Evolutionary conservation across 2,797 vertebrate genomes (phyloP).

Genomic region (Gymnothorax javanicus): DNA sequence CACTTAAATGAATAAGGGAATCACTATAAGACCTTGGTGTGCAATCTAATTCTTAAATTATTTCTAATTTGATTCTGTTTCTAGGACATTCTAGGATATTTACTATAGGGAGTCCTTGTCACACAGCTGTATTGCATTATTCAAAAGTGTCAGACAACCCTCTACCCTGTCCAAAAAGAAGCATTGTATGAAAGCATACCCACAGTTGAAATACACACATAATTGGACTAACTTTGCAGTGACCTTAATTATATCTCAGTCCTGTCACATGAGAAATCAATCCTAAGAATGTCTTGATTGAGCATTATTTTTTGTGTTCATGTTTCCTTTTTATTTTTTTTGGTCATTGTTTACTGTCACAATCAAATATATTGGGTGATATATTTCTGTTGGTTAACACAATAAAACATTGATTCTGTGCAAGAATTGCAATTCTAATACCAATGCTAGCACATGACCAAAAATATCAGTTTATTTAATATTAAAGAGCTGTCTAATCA

Average conservation of each 20-base stretch:
- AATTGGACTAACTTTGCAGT: not conserved
- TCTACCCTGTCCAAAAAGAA: not conserved
- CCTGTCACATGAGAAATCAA: not conserved
- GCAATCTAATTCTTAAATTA: conserved; percentile 28
- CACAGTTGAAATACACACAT: not conserved
- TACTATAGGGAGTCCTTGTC: conserved; percentile 51
- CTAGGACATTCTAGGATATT: conserved; percentile 47
- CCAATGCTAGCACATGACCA: not conserved
- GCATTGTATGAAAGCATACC: not conserved
- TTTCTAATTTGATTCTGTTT: conserved; percentile 55
- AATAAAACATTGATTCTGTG: not conserved
- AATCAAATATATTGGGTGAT: not conserved
- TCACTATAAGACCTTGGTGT: conserved; percentile 33
- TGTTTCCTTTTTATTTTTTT: not conserved
- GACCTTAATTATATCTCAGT: not conserved
- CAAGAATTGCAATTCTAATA: not conserved
- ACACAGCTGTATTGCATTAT: conserved; percentile 56
- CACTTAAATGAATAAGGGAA: conserved; percentile 52
- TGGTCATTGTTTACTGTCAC: not conserved
- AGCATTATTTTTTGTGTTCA: not conserved
- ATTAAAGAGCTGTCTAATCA: not conserved
- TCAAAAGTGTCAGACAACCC: conserved; percentile 40
- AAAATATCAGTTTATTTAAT: not conserved
- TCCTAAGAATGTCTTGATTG: not conserved
- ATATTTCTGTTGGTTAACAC: not conserved